Evolutionary conservation across 2,113 vertebrate species (phyloP), one percentile per base, ranked within the genome.

Genomic region (Myotis yumanensis): DNA sequence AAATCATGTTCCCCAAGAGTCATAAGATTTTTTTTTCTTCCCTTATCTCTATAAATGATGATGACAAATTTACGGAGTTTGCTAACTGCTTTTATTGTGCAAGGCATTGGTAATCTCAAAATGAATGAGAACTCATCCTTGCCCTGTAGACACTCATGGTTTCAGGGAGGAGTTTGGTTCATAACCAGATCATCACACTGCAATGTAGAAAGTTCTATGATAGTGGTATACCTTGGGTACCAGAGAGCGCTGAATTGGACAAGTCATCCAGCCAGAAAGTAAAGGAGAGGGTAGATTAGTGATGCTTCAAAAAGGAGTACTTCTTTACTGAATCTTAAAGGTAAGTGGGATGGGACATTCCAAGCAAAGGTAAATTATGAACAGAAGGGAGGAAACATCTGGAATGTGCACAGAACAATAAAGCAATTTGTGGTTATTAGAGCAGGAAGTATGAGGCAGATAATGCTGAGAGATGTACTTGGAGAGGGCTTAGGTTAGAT

Each of bases 31-130:
- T 40, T 20, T 40, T 88, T 90, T 57, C 48, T 85, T 48, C 48
- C 22, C 18, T 69, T 81, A 57, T 22, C 43, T 69, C 22, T 76
- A 62, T 30, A 86, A 82, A 86, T 14, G 35, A 16, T 59, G 22
- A 73, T 28, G n/a, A 69, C 46, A 86, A 59, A 40, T 35, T 52
- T 52, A 69, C 22, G n/a, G 23, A 91, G 18, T 30, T 52, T 66
- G 37, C 57, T 90, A 75, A 59, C 25, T 51, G 3, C 32, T 71
- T 88, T 84, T 79, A 72, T 79, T 77, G 35, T 84, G 37, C 17
- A 84, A 94, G 18, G 51, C 46, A 90, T 15, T 82, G 51, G 8
- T 23, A 77, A 83, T 88, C 83, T 54, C 75, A 82, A 87, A 90
- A 76, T 86, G 4, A n/a, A 12, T 51, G 62, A 90, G 40, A 93